phyloP scores from a whole-genome alignment of 2,113 vertebrate species.

The Sturnus vulgaris region DNA sequence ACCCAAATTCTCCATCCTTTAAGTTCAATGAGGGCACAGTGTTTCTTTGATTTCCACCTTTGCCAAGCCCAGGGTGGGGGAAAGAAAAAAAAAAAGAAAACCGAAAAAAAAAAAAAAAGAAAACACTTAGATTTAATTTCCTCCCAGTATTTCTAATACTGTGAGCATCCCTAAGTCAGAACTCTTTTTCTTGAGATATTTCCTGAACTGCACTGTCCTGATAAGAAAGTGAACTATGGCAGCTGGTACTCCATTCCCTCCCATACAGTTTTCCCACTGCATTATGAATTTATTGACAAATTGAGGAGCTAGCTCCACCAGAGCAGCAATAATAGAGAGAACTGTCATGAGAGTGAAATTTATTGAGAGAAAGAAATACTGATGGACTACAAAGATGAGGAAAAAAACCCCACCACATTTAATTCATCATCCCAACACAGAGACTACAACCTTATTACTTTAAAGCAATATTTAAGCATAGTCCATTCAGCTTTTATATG shows the following conservation, averaged over 20 bases:
- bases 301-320: background rate
- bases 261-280: background rate
- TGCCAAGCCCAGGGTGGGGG: background rate
- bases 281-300: background rate
- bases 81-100: fast-evolving
- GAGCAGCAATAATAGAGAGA: background rate
- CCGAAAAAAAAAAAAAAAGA: too few relatives aligned
- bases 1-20: background rate
- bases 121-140: background rate
- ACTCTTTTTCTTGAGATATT: background rate
- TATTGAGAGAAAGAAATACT: background rate
- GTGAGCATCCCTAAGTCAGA: background rate
- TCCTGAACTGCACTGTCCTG: background rate
- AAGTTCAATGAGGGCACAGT: background rate
- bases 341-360: background rate
- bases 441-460: background rate
- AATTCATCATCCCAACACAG: background rate
- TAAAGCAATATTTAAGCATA: background rate
- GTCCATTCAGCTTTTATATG: background rate
- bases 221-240: background rate
- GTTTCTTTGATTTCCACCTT: background rate
- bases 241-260: background rate
- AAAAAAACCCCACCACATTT: background rate
- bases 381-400: background rate
- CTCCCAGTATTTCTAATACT: background rate